These are phyloP conservation scores for Petrocephalus schoutedeni DNA, from an alignment of 2,797 vertebrate species.

Conservation along the genomic window DNA sequence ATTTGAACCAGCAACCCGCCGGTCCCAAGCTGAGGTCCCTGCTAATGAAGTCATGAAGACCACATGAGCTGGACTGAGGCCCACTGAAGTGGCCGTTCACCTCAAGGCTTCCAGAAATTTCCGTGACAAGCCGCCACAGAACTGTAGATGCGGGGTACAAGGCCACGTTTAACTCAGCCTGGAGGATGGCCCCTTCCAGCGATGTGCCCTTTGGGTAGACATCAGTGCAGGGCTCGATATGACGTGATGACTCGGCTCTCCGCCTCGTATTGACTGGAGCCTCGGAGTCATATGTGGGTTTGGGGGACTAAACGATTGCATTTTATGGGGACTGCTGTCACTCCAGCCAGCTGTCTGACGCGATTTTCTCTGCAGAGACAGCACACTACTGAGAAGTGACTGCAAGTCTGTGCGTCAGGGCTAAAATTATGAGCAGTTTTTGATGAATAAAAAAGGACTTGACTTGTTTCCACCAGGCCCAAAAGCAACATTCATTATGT, in stretches of 20 bases:
- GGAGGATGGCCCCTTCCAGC: neutral
- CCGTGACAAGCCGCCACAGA: neutral
- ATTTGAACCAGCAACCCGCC: neutral
- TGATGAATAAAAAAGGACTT: conserved; percentile 43
- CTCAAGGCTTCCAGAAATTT: neutral
- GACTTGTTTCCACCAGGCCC: conserved; percentile 46
- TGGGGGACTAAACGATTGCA: conserved; percentile 67
- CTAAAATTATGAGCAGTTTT: conserved; percentile 36
- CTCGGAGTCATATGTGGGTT: conserved; percentile 64
- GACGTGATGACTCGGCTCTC: conserved; percentile 67
- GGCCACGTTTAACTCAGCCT: neutral
- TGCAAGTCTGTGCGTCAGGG: conserved; percentile 63
- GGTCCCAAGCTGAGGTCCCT: neutral
- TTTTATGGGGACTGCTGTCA: conserved; percentile 76
- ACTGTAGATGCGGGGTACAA: neutral
- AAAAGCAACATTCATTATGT: neutral
- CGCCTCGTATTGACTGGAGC: conserved; percentile 68
- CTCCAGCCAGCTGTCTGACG: conserved; percentile 52
- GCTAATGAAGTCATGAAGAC: neutral
- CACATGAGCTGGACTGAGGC: neutral
- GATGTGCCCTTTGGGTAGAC: neutral
- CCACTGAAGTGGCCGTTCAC: neutral
- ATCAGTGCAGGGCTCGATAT: conserved; percentile 20
- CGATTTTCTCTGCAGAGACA: conserved; percentile 56
- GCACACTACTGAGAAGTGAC: conserved; percentile 54